Base-by-base conservation (phyloP, 1,140 invertebrate genomes). In the Atta cephalotes region DNA sequence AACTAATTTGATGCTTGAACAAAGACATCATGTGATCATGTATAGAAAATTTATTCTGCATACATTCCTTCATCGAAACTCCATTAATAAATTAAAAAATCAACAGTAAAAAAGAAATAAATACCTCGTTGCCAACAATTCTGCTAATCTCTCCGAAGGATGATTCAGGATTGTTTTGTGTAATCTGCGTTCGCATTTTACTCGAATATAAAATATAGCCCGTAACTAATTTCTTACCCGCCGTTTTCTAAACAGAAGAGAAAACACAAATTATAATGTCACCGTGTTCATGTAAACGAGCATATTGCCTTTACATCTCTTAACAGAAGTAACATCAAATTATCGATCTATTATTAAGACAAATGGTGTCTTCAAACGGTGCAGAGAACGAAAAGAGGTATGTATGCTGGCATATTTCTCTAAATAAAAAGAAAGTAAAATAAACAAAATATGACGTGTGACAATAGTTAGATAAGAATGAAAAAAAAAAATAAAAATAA, bases 181-280 rank as follows among this genome's bases (percentile, higher is more conserved):
- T 98, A 97, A 94, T 99, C 97, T 92, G 96, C 95, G 97, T 99
- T 96, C 99, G 96, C 56, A 99, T 97, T 96, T 99, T 99, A 94
- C 98, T 98, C 18, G 99, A 99, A 96, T 99, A 99, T 35, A 99
- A 96, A 93, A 99, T 99, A 95, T 99, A 99, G 14, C 99, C 99
- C 91, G 98, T 99, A 86, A 99, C 98, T 89, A 99, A 96, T 96
- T 98, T 98, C 95, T 98, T 98, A 89, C 97, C 97, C 89, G 96
- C 96, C 93, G 97, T 96, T 96, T 98, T 98, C 96, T 97, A 95
- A 95, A 95, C 94, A 95, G 93, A 95, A 94, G 92, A 95, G 92
- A 87, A 95, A 90, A 95, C 92, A 94, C 86, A 94, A 94, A 94
- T 93, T 95, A 93, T 92, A 95, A 94, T 92, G 87, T 65, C 87